Conservation (phyloP, 2,113 vertebrate species). For the Gnathonemus longibarbis region DNA sequence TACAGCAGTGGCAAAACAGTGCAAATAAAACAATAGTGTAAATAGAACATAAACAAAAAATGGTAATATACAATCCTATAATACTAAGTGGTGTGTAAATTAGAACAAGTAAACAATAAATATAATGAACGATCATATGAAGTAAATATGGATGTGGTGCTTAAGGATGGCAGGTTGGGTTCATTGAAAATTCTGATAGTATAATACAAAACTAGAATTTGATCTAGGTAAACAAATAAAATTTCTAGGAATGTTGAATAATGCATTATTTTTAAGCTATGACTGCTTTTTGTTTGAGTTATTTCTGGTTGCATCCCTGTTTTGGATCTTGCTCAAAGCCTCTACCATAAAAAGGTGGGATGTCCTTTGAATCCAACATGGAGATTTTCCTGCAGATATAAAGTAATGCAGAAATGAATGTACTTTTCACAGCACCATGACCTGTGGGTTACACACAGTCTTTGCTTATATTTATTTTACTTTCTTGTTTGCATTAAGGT, state of each 20-base stretch:
- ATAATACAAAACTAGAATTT: not conserved
- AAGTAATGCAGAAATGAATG: constrained; percentile 12
- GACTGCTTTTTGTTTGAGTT: too few relatives aligned
- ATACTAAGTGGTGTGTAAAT: not conserved
- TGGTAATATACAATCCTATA: not conserved
- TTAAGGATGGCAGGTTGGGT: not conserved
- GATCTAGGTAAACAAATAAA: not conserved
- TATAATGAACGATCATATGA: not conserved
- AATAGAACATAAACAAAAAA: not conserved
- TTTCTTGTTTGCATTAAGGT: constrained; percentile 14
- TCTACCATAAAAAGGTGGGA: not conserved
- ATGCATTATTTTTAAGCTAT: too few relatives aligned
- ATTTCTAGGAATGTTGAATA: not conserved
- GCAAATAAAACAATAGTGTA: not conserved
- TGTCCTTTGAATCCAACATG: not conserved
- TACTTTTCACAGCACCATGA: constrained; percentile 5
- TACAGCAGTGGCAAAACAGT: not conserved
- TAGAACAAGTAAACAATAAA: not conserved
- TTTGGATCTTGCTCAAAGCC: not conserved
- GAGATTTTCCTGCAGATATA: not conserved
- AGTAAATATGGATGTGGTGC: not conserved
- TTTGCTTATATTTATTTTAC: not conserved
- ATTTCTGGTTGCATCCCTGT: not conserved
- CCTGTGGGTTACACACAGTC: not conserved
- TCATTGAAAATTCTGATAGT: not conserved